Evolutionary conservation across 30 jellyfish, hydroid and myxozoan genomes (phyloP).

Genomic region (Hydractinia symbiolongicarpus): DNA sequence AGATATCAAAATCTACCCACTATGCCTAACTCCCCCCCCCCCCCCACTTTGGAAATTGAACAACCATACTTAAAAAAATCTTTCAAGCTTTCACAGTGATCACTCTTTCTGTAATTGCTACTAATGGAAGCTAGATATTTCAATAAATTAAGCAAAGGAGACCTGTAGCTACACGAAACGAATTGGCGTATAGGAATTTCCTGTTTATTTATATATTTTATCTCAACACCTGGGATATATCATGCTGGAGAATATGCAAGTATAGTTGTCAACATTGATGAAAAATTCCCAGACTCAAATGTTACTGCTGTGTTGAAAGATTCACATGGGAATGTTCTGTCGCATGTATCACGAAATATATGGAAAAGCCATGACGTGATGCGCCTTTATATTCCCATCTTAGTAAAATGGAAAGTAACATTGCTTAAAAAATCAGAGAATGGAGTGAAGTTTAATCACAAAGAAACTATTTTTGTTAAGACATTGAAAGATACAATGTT

Average conservation of each 20-base stretch:
- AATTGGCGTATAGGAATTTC: no score
- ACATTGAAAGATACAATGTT: slow-evolving; percentile 20
- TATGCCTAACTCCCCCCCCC: no score
- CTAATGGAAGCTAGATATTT: no score
- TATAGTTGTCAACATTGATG: not conserved
- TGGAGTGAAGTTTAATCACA: slow-evolving; percentile 10
- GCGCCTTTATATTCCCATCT: no score
- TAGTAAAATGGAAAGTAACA: not conserved
- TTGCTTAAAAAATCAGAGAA: not conserved
- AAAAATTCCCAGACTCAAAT: not conserved
- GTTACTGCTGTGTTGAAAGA: not conserved
- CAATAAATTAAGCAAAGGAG: no score
- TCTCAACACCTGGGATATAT: not conserved
- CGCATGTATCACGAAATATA: not conserved
- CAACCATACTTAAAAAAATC: no score
- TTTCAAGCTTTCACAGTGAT: no score
- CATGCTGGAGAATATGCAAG: not conserved
- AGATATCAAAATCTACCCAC: no score
- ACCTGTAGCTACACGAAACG: no score
- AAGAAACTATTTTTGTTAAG: not conserved
- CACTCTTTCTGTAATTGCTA: no score
- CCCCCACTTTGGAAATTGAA: no score
- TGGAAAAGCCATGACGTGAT: not conserved
- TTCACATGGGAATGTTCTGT: not conserved
- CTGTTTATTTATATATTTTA: not conserved